Evolutionary conservation across 2,888 invertebrate species (phyloP), one percentile per base, ranked within the genome.

Genomic region (Sphecodes monilicornis): DNA sequence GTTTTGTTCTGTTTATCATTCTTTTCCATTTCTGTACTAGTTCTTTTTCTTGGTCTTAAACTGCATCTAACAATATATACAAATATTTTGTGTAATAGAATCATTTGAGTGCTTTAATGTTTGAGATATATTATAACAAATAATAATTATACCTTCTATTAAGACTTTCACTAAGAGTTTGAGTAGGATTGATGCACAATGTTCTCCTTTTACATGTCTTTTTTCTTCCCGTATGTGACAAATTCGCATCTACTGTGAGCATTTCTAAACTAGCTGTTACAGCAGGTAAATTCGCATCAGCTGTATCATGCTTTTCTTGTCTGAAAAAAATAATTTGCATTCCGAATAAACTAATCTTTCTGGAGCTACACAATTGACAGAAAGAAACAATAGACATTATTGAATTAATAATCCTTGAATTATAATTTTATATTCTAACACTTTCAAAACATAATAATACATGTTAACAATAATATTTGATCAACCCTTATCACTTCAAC

Each of bases 221-320:
- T 69, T 88, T 90, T n/a, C 74, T 88, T 69, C 71, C 76, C 13
- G 80, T 22, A 26, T 82, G 1, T 26, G 82, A 5, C 16, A 80
- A 41, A 64, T 80, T 85, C 32, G 84, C 89, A 79, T 92, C 87
- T 29, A 94, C 93, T 6, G 92, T 92, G 10, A 94, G 87, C 91
- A 92, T 92, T 85, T 94, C 92, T 84, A 94, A 91, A 78, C 93
- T 88, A 71, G 92, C 93, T 43, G 92, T 91, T 39, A 94, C 93
- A 69, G 93, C 93, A 26, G 94, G 93, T 60, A 94, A 80, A 90
- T 90, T 93, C 66, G 81, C 84, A 83, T 93, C 93, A 22, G 78
- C 72, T 71, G 50, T 68, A 72, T 82, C 50, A 16, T 60, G 26
- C 18, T 41, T 29, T 32, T 71, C 32, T 76, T 54, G 75, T 76